Evolutionary conservation across 2,888 invertebrate genomes (phyloP), one percentile per base, ranked within the genome.

Genomic region (Hydroisotoma schaefferi): DNA sequence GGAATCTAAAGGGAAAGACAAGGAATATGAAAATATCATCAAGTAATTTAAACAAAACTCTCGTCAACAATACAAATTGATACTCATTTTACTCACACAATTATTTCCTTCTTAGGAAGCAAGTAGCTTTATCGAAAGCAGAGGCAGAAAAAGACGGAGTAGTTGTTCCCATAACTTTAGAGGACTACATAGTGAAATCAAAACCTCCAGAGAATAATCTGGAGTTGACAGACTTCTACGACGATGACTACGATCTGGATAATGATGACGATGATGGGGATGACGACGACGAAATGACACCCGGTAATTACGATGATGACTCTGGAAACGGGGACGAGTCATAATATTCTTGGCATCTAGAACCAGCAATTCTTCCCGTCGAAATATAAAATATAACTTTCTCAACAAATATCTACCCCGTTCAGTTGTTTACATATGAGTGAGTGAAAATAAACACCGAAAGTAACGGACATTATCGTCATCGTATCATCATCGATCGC

Each of bases 11-110:
- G 95, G 95, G 70, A 89, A 89, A 80, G 94, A 97, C 80, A 95
- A 94, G 80, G 98, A 99, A 80, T 99, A 99, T 81, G 97, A 95
- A 80, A 95, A 94, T 80, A 97, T 99, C 75, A 97, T 97, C 78
- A 89, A 91, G 94, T 93, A 76, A 75, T 74, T 40, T 22, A 29
- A 57, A 22, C 15, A 23, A 22, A 25, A n/a, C 25, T 44, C 28
- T n/a, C n/a, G n/a, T n/a, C n/a, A n/a, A n/a, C n/a, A n/a, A n/a
- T n/a, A n/a, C n/a, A n/a, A n/a, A n/a, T n/a, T n/a, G n/a, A n/a
- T n/a, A n/a, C n/a, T n/a, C n/a, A n/a, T n/a, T n/a, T n/a, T n/a
- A n/a, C n/a, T n/a, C n/a, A n/a, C n/a, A n/a, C n/a, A n/a, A n/a
- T 43, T 40, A 57, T 61, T 29, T 43, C 65, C 56, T 54, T 67